Evolutionary conservation across 2,888 invertebrate species (phyloP).

Genomic region (Caenorhabditis wallacei): DNA sequence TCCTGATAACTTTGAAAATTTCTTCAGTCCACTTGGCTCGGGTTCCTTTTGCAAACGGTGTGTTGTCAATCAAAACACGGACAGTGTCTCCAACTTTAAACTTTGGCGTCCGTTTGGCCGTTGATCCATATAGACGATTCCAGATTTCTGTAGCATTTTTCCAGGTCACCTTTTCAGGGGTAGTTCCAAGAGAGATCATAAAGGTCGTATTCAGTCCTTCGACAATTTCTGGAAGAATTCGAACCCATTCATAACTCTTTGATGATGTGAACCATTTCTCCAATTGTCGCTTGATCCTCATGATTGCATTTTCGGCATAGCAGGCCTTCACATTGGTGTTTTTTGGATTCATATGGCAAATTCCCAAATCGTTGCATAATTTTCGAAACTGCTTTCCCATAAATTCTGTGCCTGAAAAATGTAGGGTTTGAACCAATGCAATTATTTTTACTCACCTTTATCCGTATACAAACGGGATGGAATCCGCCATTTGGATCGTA

Average conservation of each 20-base stretch:
- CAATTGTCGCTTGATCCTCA: conserved; percentile 35
- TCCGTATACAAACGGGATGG: neutral
- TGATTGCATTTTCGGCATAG: conserved; percentile 47
- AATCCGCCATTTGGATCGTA: neutral
- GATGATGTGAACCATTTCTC: conserved; percentile 29
- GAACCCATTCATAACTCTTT: neutral
- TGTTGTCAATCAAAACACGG: neutral
- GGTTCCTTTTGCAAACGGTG: conserved; percentile 1
- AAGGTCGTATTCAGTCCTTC: conserved; percentile 15
- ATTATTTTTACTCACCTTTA: neutral
- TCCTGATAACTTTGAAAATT: neutral
- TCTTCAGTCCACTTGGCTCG: neutral
- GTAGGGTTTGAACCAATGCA: too few relatives aligned
- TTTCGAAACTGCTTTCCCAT: conserved; percentile 21
- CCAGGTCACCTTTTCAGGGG: neutral
- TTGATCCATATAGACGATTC: conserved; percentile 15
- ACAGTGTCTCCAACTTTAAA: conserved; percentile 10
- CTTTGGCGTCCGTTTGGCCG: neutral
- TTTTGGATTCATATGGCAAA: conserved; percentile 23
- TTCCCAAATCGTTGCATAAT: neutral
- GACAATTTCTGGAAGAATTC: conserved; percentile 13
- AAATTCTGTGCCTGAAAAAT: conserved; percentile 32
- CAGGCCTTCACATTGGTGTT: too few relatives aligned
- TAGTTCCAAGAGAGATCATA: conserved; percentile 28
- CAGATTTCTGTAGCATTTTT: conserved; percentile 13